A percentile compares a stretch with the other conserved stretches of the same genome.
Evolutionary conservation across 2,113 vertebrate genomes (phyloP).

Genomic region (Siniperca chuatsi): DNA sequence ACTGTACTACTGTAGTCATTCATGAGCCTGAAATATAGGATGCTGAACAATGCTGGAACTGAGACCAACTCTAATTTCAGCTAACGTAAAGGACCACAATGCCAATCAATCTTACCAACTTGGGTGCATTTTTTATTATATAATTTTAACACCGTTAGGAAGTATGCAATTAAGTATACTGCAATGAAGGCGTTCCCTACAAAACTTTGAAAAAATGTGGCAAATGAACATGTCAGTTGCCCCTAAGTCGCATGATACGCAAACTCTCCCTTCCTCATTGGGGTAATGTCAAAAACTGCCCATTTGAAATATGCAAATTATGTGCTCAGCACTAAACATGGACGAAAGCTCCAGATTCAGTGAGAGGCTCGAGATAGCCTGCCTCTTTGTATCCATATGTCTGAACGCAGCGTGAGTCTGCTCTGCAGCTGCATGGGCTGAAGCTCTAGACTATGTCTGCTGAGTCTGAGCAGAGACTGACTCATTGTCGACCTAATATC

Average conservation of each 20-base stretch:
- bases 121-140: not conserved
- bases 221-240: not conserved
- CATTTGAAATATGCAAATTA: not conserved
- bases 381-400: conserved; percentile 41
- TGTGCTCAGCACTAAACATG: not conserved
- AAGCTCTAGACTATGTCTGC: conserved; percentile 12
- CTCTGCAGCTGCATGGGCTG: conserved; percentile 59
- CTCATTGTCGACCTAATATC: conserved; percentile 42
- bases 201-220: not conserved
- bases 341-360: conserved; percentile 22
- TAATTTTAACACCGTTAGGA: not conserved
- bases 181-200: not conserved
- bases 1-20: not conserved
- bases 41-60: not conserved
- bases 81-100: not conserved
- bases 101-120: not conserved
- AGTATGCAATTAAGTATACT: not conserved
- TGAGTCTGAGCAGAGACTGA: conserved; percentile 46
- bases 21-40: not conserved
- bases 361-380: conserved; percentile 38
- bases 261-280: not conserved
- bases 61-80: not conserved
- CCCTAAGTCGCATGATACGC: not conserved
- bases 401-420: conserved; percentile 29
- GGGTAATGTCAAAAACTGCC: not conserved